phyloP scores from a whole-genome alignment of 2,888 invertebrate genomes.

The Xestia xanthographa region DNA sequence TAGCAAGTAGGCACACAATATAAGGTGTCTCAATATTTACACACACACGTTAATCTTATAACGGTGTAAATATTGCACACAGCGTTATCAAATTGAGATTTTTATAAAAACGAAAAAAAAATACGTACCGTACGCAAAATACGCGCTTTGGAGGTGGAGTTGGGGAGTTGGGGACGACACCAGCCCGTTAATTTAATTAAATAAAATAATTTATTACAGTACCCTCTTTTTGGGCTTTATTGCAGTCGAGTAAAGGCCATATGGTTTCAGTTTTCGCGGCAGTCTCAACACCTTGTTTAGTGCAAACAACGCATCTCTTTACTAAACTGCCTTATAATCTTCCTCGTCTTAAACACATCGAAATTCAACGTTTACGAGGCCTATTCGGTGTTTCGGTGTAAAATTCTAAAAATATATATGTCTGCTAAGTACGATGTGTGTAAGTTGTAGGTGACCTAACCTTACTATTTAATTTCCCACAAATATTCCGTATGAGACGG shows the following conservation, averaged over 20 bases:
- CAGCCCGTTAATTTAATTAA: no score
- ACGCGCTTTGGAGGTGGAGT: no score
- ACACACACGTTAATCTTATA: constrained; percentile 13
- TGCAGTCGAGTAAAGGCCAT: neutral
- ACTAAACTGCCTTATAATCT: constrained; percentile 66
- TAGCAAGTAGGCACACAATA: neutral
- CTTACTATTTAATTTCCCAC: neutral
- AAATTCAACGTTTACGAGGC: constrained; percentile 71
- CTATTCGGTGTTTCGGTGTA: constrained; percentile 70
- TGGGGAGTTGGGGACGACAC: no score
- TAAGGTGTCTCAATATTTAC: constrained; percentile 49
- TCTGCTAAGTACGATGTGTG: constrained; percentile 24
- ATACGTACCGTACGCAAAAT: neutral
- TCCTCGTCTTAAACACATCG: constrained; percentile 71
- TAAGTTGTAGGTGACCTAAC: constrained; percentile 10
- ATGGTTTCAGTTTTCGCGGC: neutral
- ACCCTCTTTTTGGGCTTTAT: neutral
- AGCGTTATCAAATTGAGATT: neutral
- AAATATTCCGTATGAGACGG: neutral
- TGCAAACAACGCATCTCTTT: constrained; percentile 52
- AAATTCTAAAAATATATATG: constrained; percentile 52
- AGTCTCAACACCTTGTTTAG: constrained; percentile 36
- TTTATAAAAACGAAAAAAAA: neutral
- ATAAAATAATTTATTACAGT: neutral
- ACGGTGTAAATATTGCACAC: constrained; percentile 32